These are phyloP conservation scores for Periparus ater DNA, from an alignment of 2,797 vertebrate genomes.

Conservation along the genomic window DNA sequence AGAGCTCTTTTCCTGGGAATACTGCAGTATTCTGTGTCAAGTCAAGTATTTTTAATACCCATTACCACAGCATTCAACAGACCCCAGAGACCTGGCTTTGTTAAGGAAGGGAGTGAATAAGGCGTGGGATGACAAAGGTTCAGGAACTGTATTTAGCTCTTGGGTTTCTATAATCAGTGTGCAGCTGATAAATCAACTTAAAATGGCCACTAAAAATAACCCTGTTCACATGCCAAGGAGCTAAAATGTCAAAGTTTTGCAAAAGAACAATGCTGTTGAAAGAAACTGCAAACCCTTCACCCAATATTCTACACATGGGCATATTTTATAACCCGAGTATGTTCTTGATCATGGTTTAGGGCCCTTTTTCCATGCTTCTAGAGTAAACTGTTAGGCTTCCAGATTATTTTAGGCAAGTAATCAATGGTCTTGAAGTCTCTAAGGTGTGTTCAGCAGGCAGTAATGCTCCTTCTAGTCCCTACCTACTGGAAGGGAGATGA, in stretches of 20 bases:
- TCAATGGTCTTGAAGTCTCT: neutral
- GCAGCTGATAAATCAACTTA: neutral
- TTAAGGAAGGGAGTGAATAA: neutral
- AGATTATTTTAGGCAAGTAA: neutral
- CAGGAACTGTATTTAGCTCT: neutral
- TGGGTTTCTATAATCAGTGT: neutral
- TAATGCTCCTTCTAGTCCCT: neutral
- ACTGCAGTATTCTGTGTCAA: neutral
- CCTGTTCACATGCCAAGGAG: neutral
- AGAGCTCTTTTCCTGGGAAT: neutral
- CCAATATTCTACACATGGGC: neutral
- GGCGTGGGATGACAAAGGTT: neutral
- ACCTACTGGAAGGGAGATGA: neutral
- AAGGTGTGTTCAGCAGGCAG: neutral
- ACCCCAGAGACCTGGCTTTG: neutral
- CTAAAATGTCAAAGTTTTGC: neutral
- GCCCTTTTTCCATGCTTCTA: neutral
- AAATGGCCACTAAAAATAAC: neutral
- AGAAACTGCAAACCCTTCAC: neutral
- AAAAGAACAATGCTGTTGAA: neutral
- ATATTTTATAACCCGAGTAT: neutral
- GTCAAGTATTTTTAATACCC: neutral
- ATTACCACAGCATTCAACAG: neutral
- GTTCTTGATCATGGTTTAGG: neutral
- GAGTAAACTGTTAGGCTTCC: neutral